Evolutionary conservation across 2,888 invertebrate species (phyloP).

Genomic region (Brachylomia viminalis): DNA sequence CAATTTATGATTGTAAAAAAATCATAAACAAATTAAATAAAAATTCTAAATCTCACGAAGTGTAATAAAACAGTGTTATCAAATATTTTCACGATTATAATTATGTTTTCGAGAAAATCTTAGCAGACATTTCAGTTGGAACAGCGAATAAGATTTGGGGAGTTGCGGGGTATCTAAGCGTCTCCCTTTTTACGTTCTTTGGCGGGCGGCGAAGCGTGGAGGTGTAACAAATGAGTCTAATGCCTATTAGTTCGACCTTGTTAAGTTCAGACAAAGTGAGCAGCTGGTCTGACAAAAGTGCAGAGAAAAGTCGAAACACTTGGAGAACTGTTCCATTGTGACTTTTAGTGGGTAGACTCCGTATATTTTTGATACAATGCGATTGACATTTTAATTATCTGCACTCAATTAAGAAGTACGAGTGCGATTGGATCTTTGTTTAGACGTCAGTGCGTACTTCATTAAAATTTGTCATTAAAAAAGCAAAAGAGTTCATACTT

Average conservation of each 20-base stretch:
- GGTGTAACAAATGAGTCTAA: slow-evolving; percentile 87
- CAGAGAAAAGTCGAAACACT: slow-evolving; percentile 77
- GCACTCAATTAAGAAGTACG: slow-evolving; percentile 27
- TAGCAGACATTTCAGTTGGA: slow-evolving; percentile 63
- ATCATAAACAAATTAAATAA: slow-evolving; percentile 51
- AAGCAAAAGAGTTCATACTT: background rate
- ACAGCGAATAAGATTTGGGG: slow-evolving; percentile 75
- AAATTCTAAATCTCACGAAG: slow-evolving; percentile 21
- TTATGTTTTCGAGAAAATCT: slow-evolving; percentile 63
- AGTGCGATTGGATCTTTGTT: slow-evolving; percentile 16
- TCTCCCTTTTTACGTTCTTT: slow-evolving; percentile 83
- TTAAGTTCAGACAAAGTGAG: slow-evolving; percentile 86
- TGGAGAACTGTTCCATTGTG: slow-evolving; percentile 65
- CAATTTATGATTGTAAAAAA: slow-evolving; percentile 69
- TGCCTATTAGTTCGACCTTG: slow-evolving; percentile 88
- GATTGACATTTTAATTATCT: slow-evolving; percentile 58
- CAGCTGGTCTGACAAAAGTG: slow-evolving; percentile 79
- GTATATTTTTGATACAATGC: slow-evolving; percentile 38
- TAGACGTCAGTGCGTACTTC: slow-evolving; percentile 9
- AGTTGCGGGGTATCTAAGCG: slow-evolving; percentile 77
- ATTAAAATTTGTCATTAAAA: background rate
- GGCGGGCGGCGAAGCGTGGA: slow-evolving; percentile 84
- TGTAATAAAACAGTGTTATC: slow-evolving; percentile 40
- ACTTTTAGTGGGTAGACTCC: slow-evolving; percentile 47
- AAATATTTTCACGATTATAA: slow-evolving; percentile 58